Conservation (phyloP, 2,888 invertebrate genomes). For the Orchesella flavescens region DNA sequence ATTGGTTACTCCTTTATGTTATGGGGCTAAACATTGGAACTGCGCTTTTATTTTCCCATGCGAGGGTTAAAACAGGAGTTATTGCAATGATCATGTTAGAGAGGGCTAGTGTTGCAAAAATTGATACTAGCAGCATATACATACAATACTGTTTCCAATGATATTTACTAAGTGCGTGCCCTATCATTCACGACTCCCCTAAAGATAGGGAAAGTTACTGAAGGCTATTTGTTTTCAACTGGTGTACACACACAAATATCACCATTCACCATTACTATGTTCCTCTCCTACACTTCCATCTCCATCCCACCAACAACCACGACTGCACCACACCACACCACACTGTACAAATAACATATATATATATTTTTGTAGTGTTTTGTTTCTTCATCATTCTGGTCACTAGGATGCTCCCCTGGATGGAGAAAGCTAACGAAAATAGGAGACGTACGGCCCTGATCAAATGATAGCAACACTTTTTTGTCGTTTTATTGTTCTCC, state of each 20-base stretch:
- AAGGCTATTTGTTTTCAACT: constrained; percentile 42
- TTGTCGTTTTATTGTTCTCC: neutral
- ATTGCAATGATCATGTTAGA: constrained; percentile 33
- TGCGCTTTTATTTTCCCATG: constrained; percentile 26
- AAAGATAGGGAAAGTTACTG: constrained; percentile 23
- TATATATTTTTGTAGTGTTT: constrained; percentile 9
- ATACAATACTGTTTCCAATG: neutral
- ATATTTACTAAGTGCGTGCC: constrained; percentile 39
- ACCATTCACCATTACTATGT: neutral
- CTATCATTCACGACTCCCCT: constrained; percentile 13
- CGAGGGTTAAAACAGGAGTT: constrained; percentile 35
- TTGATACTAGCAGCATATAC: too few relatives aligned
- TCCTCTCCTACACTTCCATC: neutral
- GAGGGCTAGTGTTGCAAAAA: neutral
- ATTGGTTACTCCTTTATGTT: neutral
- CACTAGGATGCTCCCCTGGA: constrained; percentile 45
- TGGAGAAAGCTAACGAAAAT: constrained; percentile 12
- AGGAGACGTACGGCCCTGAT: neutral
- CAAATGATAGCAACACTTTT: constrained; percentile 36
- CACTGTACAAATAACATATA: neutral
- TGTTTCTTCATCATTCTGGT: constrained; percentile 40
- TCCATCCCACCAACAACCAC: too few relatives aligned
- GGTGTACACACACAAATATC: neutral
- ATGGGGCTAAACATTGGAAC: neutral
- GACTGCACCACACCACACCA: too few relatives aligned